Conservation (phyloP, 1,140 invertebrate species). For the Charaxes varanes region DNA sequence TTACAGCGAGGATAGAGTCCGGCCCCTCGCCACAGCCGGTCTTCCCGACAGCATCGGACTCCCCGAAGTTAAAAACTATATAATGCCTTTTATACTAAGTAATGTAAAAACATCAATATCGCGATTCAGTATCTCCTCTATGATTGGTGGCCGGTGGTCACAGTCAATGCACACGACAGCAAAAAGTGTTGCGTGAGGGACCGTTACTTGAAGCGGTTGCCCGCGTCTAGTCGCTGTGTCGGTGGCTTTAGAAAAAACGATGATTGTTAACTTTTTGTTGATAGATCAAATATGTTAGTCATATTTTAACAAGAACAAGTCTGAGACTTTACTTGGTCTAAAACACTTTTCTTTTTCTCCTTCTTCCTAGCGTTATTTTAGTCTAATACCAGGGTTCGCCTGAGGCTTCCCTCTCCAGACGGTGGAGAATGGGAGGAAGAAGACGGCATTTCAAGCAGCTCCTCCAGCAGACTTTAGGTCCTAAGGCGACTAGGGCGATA, state of each 20-base stretch:
- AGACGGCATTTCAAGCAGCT: too few species aligned
- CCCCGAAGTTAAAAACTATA: slow-evolving; percentile 24
- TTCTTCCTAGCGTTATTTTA: too few species aligned
- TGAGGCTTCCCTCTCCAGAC: too few species aligned
- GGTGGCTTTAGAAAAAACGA: slow-evolving; percentile 1
- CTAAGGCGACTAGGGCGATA: too few species aligned
- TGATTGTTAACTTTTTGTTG: slow-evolving; percentile 6
- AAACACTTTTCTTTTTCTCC: too few species aligned
- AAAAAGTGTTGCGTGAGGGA: slow-evolving; percentile 39
- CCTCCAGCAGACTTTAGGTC: too few species aligned
- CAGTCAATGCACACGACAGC: slow-evolving; percentile 44
- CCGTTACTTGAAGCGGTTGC: slow-evolving; percentile 11
- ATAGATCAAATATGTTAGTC: too few species aligned
- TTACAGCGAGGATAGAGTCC: slow-evolving; percentile 61
- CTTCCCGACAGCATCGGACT: slow-evolving; percentile 65
- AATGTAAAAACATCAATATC: slow-evolving; percentile 34
- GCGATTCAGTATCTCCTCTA: slow-evolving; percentile 35
- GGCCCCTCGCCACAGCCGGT: slow-evolving; percentile 66
- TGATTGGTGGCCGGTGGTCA: slow-evolving; percentile 49
- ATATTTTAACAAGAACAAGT: too few species aligned
- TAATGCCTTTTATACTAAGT: slow-evolving; percentile 31
- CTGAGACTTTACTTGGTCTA: too few species aligned
- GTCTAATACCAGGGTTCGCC: too few species aligned
- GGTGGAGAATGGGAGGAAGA: too few species aligned
- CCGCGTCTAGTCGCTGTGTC: not conserved